Evolutionary conservation across 1,140 invertebrate species (phyloP).

Genomic region (Homalodisca vitripennis): DNA sequence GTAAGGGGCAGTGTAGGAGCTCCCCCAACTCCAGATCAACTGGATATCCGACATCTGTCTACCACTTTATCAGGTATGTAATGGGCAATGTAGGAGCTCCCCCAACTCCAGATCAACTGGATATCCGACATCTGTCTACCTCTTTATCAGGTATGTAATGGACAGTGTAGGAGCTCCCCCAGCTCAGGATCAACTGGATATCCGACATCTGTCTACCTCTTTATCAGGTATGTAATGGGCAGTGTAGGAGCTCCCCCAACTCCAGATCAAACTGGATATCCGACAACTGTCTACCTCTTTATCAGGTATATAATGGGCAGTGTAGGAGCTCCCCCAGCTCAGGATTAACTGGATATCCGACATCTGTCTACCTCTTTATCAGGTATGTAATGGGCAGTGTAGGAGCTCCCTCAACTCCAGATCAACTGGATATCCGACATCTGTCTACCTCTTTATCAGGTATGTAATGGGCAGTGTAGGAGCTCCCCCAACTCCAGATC

Average conservation of each 20-base stretch:
- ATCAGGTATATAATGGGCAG: too few relatives aligned
- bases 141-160: slow-evolving; percentile 49
- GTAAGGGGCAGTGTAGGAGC: slow-evolving; percentile 48
- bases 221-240: too few relatives aligned
- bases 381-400: slow-evolving; percentile 42
- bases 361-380: slow-evolving; percentile 50
- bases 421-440: slow-evolving; percentile 50
- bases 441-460: slow-evolving; percentile 50
- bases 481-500: slow-evolving; percentile 50
- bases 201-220: too few relatives aligned
- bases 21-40: slow-evolving; percentile 48
- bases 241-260: too few relatives aligned
- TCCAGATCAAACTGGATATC: too few relatives aligned
- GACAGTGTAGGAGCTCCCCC: neutral
- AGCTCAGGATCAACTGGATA: neutral
- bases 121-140: slow-evolving; percentile 50
- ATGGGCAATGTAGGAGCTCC: slow-evolving; percentile 50
- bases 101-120: slow-evolving; percentile 50
- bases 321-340: slow-evolving; percentile 49
- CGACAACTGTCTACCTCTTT: too few relatives aligned
- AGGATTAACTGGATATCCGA: slow-evolving; percentile 51
- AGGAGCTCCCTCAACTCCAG: too few relatives aligned
- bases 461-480: slow-evolving; percentile 49
- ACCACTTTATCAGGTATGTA: slow-evolving; percentile 50
- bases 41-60: slow-evolving; percentile 51